phyloP scores from a whole-genome alignment of 1,140 invertebrate species.

The Lycorma delicatula region DNA sequence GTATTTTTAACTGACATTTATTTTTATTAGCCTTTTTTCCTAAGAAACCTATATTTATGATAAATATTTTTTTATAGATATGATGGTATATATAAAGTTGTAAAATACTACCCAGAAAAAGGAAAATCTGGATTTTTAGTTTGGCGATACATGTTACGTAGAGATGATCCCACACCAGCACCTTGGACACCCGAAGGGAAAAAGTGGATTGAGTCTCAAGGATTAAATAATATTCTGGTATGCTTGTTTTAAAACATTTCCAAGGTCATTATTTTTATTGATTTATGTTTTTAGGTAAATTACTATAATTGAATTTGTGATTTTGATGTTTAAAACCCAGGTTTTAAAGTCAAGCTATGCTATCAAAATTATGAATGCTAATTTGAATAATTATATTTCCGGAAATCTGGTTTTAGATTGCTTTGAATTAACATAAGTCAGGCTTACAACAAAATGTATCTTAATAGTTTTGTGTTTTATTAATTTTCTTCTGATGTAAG shows the following conservation, averaged over 20 bases:
- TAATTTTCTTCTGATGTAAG: no score
- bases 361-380: background rate
- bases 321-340: background rate
- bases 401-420: no score
- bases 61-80: constrained; percentile 52
- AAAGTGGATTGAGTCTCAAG: constrained; percentile 37
- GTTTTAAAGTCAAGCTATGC: background rate
- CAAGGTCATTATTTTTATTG: constrained; percentile 11
- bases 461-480: no score
- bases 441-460: no score
- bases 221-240: constrained; percentile 42
- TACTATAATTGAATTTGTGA: no score
- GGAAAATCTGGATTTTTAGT: constrained; percentile 71
- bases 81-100: constrained; percentile 71
- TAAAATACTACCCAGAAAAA: constrained; percentile 74
- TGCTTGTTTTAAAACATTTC: constrained; percentile 21
- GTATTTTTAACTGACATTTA: no score
- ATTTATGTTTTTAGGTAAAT: background rate
- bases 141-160: constrained; percentile 68
- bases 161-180: constrained; percentile 70
- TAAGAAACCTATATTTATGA: no score
- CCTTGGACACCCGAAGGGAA: constrained; percentile 75
- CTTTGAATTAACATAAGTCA: no score
- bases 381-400: background rate
- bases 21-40: no score